Percentiles rank a stretch among this genome's conserved stretches.
phyloP scores from a whole-genome alignment of 2,888 invertebrate genomes.

The Branchinecta sandiegonensis region DNA sequence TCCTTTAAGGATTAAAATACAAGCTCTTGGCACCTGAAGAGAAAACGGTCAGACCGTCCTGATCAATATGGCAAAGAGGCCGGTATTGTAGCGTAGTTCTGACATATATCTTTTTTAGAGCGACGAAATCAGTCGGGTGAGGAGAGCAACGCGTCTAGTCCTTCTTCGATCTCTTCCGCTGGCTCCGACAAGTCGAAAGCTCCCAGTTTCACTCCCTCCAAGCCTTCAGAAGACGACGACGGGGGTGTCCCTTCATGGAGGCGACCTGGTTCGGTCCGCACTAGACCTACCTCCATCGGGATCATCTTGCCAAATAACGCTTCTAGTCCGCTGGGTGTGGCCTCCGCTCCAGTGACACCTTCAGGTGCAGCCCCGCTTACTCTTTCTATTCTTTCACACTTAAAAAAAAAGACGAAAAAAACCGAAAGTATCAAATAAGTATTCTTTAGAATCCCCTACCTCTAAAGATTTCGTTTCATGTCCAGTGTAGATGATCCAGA shows the following conservation, averaged over 20 bases:
- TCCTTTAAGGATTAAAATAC: no score
- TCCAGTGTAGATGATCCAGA: no score
- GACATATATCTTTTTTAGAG: no score
- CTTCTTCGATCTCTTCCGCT: constrained; percentile 15
- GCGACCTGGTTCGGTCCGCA: constrained; percentile 44
- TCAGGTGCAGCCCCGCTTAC: neutral
- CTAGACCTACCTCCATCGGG: constrained; percentile 33
- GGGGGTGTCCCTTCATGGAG: constrained; percentile 51
- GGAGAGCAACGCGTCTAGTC: neutral
- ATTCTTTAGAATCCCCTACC: no score
- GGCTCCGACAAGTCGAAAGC: constrained; percentile 10
- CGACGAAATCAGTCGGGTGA: neutral
- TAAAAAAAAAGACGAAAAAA: no score
- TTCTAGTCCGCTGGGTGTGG: constrained; percentile 11
- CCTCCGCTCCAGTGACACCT: constrained; percentile 14
- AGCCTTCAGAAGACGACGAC: constrained; percentile 40
- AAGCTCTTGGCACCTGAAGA: no score
- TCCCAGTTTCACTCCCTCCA: constrained; percentile 3
- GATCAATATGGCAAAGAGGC: no score
- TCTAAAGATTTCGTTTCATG: no score
- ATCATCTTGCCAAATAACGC: constrained; percentile 27
- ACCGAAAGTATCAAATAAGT: no score
- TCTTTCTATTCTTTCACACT: no score
- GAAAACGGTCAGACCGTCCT: no score
- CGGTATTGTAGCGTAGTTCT: no score